Evolutionary conservation across 2,888 invertebrate species (phyloP), one percentile per base, ranked within the genome.

Genomic region (Amphipyra berbera): DNA sequence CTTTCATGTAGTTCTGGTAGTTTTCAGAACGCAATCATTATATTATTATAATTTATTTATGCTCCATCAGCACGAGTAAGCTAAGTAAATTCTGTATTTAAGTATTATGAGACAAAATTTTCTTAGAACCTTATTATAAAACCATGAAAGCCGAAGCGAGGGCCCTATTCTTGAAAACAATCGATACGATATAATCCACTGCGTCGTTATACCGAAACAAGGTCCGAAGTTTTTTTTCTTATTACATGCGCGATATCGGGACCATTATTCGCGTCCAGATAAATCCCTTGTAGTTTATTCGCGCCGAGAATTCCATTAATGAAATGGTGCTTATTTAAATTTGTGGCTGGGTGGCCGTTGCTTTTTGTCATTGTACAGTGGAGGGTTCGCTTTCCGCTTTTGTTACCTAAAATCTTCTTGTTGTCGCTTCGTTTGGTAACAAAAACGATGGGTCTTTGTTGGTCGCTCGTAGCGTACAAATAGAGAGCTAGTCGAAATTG

Each of bases 281-380:
- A 71, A 68, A 68, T 74, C 53, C 48, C 60, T 76, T 65, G 60
- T 68, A 69, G 62, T 73, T 70, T 65, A 67, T 76, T 73, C 63
- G 66, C 56, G 55, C 50, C 49, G 57, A 66, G 61, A 66, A 70
- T 75, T 72, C 63, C 73, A 81, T 82, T 82, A 79, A 78, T 65
- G 70, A 72, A 82, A 79, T 71, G 72, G 68, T 41, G 61, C 70
- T 76, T 70, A 70, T 75, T 81, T 72, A 71, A 83, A 79, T 81
- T 78, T 69, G 71, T 54, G 71, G 58, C 50, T 37, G 2, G 6
- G 8, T 42, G 33, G 38, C 45, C 44, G 59, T 66, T 68, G 62
- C 50, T 68, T 70, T 72, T 57, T 63, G 64, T 63, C 54, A 58
- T 59, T 73, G 49, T 57, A 42, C 9, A n/a, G n/a, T 9, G 7